phyloP scores from a whole-genome alignment of 2,888 invertebrate species.

The Drosophila silvestris region DNA sequence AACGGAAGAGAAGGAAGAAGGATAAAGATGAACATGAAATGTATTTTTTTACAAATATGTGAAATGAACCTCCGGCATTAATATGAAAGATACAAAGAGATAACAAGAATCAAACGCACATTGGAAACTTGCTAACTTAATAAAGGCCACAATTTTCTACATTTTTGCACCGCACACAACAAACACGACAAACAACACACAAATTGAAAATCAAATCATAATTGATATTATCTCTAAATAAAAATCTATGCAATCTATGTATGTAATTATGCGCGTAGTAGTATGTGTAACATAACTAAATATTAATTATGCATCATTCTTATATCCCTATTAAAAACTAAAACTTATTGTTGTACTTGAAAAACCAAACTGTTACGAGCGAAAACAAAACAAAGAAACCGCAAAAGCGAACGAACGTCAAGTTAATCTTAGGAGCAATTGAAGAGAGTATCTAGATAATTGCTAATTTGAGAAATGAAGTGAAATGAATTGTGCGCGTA shows the following conservation, averaged over 20 bases:
- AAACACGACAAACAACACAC: conserved; percentile 9
- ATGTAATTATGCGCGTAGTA: conserved; percentile 32
- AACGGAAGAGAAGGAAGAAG: conserved; percentile 25
- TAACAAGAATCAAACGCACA: conserved; percentile 59
- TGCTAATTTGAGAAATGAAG: conserved; percentile 21
- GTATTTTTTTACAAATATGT: conserved; percentile 76
- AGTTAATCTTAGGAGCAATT: conserved; percentile 7
- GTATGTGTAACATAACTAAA: conserved; percentile 52
- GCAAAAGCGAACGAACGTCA: conserved; percentile 43
- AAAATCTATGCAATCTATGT: conserved; percentile 43
- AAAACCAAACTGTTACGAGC: conserved; percentile 53
- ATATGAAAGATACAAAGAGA: conserved; percentile 18
- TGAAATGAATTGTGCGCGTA: conserved; percentile 57
- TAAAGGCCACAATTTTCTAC: conserved; percentile 70
- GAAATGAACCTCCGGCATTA: conserved; percentile 74
- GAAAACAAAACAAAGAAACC: conserved; percentile 32
- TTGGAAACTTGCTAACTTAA: conserved; percentile 36
- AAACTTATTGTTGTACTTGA: conserved; percentile 73
- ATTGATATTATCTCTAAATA: conserved; percentile 33
- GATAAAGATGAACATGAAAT: conserved; percentile 57
- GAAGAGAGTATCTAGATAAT: conserved; percentile 60
- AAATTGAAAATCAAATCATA: conserved; percentile 9
- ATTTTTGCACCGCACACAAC: conserved; percentile 70
- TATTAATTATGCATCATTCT: conserved; percentile 54
- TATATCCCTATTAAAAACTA: conserved; percentile 24